phyloP scores from a whole-genome alignment of 2,888 invertebrate species.

The Hartigia nigra region DNA sequence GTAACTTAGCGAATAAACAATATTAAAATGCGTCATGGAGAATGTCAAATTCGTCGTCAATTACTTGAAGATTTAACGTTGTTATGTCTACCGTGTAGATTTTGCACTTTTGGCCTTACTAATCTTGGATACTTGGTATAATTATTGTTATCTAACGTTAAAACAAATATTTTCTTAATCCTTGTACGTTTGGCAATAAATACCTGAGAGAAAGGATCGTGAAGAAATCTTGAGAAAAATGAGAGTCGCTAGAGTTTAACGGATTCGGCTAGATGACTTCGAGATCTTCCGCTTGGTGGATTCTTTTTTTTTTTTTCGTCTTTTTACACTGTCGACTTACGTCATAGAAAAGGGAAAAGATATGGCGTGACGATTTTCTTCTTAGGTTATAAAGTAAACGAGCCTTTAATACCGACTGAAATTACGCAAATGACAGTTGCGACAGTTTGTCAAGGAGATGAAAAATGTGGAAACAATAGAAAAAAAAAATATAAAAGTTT shows the following conservation, averaged over 20 bases:
- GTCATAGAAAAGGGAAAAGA: constrained; percentile 1
- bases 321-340: not conserved
- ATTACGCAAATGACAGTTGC: not conserved
- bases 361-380: constrained; percentile 2
- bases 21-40: not conserved
- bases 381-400: not conserved
- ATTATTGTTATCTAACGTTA: not conserved
- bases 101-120: not conserved
- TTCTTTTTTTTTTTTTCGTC: not conserved
- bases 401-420: not conserved
- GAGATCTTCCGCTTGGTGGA: constrained; percentile 4
- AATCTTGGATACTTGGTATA: not conserved
- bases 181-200: not conserved
- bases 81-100: not conserved
- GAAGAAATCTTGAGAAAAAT: not conserved
- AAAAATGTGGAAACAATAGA: not conserved
- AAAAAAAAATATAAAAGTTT: not conserved
- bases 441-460: not conserved
- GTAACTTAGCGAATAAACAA: not conserved
- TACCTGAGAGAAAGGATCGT: not conserved
- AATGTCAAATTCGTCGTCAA: not conserved
- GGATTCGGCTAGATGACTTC: not conserved
- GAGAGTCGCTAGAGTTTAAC: not conserved
- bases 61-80: not conserved
- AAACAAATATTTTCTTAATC: not conserved